A percentile compares a stretch with the other conserved stretches of the same genome.
Evolutionary conservation across 2,888 invertebrate genomes (phyloP).

Genomic region (Pollenia amentaria): DNA sequence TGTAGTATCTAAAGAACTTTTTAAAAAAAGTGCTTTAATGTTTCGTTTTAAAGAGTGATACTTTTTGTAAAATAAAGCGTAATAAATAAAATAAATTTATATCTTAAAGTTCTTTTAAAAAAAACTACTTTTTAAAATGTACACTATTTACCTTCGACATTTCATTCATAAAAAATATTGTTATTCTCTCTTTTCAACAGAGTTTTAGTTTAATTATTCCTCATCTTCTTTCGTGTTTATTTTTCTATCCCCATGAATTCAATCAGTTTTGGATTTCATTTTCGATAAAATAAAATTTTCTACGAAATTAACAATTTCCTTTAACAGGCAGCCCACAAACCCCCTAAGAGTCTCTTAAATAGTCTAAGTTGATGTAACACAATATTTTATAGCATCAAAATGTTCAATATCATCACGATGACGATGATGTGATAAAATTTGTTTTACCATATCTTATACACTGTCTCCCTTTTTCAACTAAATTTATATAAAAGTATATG

Average conservation of each 20-base stretch:
- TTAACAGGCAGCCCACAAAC: not conserved
- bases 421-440: conserved; percentile 54
- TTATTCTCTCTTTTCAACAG: not conserved
- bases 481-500: not conserved
- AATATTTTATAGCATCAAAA: not conserved
- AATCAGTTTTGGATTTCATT: conserved; percentile 62
- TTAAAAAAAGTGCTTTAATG: not conserved
- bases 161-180: conserved; percentile 8
- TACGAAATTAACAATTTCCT: conserved; percentile 25
- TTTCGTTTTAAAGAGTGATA: no score
- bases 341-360: not conserved
- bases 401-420: not conserved
- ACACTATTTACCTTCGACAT: not conserved
- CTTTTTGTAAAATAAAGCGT: no score
- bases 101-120: not conserved
- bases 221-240: not conserved
- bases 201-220: not conserved
- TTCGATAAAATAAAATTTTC: conserved; percentile 47
- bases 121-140: not conserved
- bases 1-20: not conserved
- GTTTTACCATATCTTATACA: not conserved
- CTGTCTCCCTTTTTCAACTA: not conserved
- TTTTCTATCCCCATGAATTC: conserved; percentile 25
- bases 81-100: no score
- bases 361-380: conserved; percentile 3